Conservation (phyloP, 2,888 invertebrate species). For the Papilio demoleus region DNA sequence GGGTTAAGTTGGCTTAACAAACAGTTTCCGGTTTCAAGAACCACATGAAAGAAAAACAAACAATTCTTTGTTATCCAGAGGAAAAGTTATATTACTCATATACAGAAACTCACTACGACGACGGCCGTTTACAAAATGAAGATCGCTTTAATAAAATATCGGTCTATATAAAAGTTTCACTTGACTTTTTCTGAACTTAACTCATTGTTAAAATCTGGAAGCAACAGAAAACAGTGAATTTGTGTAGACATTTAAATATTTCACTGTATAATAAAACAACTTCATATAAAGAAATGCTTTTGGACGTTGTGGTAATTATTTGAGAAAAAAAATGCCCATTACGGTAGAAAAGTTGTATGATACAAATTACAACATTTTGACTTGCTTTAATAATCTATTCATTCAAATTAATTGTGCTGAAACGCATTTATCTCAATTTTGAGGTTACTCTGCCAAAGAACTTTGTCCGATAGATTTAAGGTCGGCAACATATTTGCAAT, state of each 20-base stretch:
- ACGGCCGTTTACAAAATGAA: slow-evolving; percentile 2
- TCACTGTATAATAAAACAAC: neutral
- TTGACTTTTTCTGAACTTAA: neutral
- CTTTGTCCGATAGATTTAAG: too few relatives aligned
- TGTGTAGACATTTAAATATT: neutral
- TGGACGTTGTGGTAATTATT: too few relatives aligned
- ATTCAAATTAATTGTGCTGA: too few relatives aligned
- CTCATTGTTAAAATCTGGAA: neutral
- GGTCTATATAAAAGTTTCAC: neutral
- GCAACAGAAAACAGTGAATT: neutral
- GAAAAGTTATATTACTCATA: slow-evolving; percentile 25
- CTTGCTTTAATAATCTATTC: too few relatives aligned
- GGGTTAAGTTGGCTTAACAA: slow-evolving; percentile 8
- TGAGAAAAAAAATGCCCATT: too few relatives aligned
- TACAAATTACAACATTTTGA: too few relatives aligned
- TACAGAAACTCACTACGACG: slow-evolving; percentile 6
- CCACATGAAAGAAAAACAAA: slow-evolving; percentile 21
- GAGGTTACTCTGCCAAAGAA: too few relatives aligned
- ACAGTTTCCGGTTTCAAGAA: slow-evolving; percentile 26
- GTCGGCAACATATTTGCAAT: too few relatives aligned
- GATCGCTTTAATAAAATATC: slow-evolving; percentile 23
- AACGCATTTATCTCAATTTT: too few relatives aligned
- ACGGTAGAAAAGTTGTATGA: too few relatives aligned
- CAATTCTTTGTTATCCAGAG: slow-evolving; percentile 23
- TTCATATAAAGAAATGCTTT: neutral